Evolutionary conservation across 2,797 vertebrate species (phyloP).

Genomic region (Threskiornis aethiopicus): DNA sequence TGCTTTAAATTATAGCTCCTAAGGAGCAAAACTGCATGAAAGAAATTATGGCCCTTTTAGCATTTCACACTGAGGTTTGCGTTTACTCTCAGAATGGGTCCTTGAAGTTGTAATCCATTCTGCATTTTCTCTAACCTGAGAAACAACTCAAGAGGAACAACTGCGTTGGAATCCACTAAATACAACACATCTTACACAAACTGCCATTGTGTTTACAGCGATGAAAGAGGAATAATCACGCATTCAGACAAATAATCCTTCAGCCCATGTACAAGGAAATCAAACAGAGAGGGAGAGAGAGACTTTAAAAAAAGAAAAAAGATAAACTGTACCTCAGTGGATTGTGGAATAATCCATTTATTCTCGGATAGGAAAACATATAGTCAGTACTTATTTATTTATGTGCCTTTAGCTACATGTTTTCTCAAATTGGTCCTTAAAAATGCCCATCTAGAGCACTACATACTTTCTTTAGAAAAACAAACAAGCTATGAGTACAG

Average conservation of each 20-base stretch:
- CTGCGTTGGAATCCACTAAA: not conserved
- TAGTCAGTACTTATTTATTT: not conserved
- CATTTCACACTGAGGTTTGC: not conserved
- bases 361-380: not conserved
- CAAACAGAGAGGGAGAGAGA: not conserved
- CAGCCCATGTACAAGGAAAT: not conserved
- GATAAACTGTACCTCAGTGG: not conserved
- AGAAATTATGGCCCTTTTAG: not conserved
- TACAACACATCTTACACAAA: not conserved
- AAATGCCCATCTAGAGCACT: not conserved
- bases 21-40: not conserved
- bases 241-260: not conserved
- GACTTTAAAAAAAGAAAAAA: not conserved
- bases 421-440: constrained; percentile 4
- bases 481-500: not conserved
- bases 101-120: not conserved
- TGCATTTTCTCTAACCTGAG: not conserved
- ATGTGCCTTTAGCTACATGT: not conserved
- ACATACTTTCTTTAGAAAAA: constrained; percentile 11
- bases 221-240: not conserved
- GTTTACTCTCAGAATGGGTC: not conserved
- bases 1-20: not conserved
- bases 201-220: not conserved
- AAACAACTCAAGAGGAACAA: not conserved
- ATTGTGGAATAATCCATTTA: not conserved